Evolutionary conservation across 2,797 vertebrate species (phyloP), one percentile per base, ranked within the genome.

Genomic region (Sciaenops ocellatus): DNA sequence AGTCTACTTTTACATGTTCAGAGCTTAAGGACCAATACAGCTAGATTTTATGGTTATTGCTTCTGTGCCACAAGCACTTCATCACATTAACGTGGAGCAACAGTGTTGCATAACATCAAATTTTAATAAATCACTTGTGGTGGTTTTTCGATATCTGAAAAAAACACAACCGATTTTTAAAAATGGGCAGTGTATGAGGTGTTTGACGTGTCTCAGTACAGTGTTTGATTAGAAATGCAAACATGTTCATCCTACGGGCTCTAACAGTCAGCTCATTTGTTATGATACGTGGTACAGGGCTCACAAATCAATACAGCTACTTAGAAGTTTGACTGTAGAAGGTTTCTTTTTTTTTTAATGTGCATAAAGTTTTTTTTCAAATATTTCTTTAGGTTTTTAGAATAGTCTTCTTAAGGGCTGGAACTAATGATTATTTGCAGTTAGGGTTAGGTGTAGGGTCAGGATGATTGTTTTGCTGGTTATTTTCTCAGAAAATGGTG

Each of bases 11-110:
- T 69, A 78, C 62, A 66, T 76, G 75, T 79, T 69, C n/a, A 13
- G 61, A 55, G 59, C 69, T 79, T 75, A 76, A 81, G 60, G 46
- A 71, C 41, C 77, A 67, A 71, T 85, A 85, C 85, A 80, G 57
- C 18, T 44, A 20, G n/a, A 44, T 71, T 83, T 89, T 68, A 90
- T 57, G 41, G 82, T 76, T 69, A 85, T 46, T 73, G 83, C 73
- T 26, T 85, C 48, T 42, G 47, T 69, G 78, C 69, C 78, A 79
- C 9, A 41, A 69, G 77, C 66, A 47, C 51, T 84, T 79, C 47
- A 54, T 79, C 66, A 71, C 20, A 71, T 76, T 64, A 74, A 60
- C 30, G 51, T 38, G 24, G 60, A 59, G 34, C 16, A 34, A 26
- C 63, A 38, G 44, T 44, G 9, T 61, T 85, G 20, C 51, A 60